Conservation (phyloP, 2,888 invertebrate species). For the Seladonia tumulorum region DNA sequence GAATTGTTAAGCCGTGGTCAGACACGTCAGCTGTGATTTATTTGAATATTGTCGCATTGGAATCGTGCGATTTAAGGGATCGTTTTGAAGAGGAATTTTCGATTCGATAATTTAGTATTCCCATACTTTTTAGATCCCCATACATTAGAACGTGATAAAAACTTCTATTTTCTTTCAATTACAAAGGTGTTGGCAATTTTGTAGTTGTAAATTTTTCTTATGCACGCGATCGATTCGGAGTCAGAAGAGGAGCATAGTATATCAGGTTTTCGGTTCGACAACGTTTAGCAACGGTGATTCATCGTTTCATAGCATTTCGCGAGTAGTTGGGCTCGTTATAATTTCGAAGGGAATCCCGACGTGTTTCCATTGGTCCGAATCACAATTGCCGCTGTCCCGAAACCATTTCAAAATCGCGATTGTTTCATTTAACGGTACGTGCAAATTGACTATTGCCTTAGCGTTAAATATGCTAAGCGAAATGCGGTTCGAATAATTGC, state of each 20-base stretch:
- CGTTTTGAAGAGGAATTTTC: no score
- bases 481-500: slow-evolving; percentile 37
- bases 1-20: no score
- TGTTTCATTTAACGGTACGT: slow-evolving; percentile 42
- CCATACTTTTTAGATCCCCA: no score
- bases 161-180: no score
- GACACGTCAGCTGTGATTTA: no score
- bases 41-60: no score
- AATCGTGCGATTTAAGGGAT: no score
- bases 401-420: slow-evolving; percentile 43
- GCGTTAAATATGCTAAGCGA: slow-evolving; percentile 37
- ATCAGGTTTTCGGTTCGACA: neutral
- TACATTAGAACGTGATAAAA: no score
- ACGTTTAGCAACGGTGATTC: slow-evolving; percentile 9
- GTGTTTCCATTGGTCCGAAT: slow-evolving; percentile 33
- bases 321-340: slow-evolving; percentile 40
- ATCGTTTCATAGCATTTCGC: slow-evolving; percentile 22
- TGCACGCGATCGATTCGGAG: neutral
- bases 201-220: no score
- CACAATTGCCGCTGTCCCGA: slow-evolving; percentile 18
- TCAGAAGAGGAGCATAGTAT: neutral
- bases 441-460: slow-evolving; percentile 47
- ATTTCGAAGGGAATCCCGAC: slow-evolving; percentile 14
- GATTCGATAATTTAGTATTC: no score
- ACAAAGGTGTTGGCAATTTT: no score